Percentiles rank a stretch among this genome's conserved stretches.
Conservation (phyloP, 2,113 vertebrate genomes). For the Xenopus laevis region DNA sequence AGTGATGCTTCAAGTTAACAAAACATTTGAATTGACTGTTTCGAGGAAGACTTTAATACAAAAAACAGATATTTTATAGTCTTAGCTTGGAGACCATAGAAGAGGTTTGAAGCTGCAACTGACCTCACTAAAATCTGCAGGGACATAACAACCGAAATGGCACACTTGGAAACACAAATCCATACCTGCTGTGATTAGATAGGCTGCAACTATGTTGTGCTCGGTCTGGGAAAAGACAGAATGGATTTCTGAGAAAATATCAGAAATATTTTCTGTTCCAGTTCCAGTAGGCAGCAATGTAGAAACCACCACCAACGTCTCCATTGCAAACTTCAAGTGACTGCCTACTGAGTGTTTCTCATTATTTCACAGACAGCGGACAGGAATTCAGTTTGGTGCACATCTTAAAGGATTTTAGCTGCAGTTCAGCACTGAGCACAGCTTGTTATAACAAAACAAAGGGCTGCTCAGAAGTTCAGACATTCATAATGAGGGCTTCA, state of each 20-base stretch:
- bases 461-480: conserved; percentile 51
- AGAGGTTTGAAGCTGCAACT: too few species aligned
- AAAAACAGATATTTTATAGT: too few species aligned
- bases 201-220: conserved; percentile 89
- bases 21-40: too few species aligned
- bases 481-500: conserved; percentile 51
- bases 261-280: conserved; percentile 58
- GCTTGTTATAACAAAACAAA: conserved; percentile 67
- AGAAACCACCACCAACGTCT: conserved; percentile 33
- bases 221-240: conserved; percentile 79
- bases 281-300: conserved; percentile 54
- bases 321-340: conserved; percentile 44
- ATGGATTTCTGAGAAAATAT: conserved; percentile 52
- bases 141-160: too few species aligned
- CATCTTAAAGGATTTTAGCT: conserved; percentile 59
- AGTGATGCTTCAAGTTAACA: too few species aligned
- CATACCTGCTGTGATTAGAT: conserved; percentile 91
- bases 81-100: too few species aligned
- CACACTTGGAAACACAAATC: too few species aligned
- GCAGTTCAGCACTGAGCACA: conserved; percentile 47
- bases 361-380: conserved; percentile 45
- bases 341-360: background rate
- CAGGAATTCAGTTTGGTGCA: conserved; percentile 54
- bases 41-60: too few species aligned
- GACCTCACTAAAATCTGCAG: too few species aligned